Base-by-base conservation (phyloP, 2,888 invertebrate genomes). In the Hoplodrina ambigua region DNA sequence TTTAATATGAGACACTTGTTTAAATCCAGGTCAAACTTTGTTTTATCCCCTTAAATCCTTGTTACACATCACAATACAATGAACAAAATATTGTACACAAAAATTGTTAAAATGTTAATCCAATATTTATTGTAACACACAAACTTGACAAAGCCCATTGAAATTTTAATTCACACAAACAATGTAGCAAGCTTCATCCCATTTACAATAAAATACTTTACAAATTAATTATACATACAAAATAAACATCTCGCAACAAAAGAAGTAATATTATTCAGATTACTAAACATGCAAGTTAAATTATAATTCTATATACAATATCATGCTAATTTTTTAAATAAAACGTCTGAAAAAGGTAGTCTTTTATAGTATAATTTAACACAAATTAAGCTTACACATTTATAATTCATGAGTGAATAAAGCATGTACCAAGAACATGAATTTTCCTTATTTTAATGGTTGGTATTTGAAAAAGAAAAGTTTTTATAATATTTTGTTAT, bases 331-430 rank as follows among this genome's bases (percentile, higher is more conserved):
- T 80, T 77, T 66, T 66, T 84, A 75, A 84, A 87, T 86, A 82
- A 72, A 72, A 67, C 33, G 72, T 19, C 49, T 33, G 60, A 61
- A 84, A 87, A 89, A 87, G 85, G 84, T 90, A 86, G 86, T 82
- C 87, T 87, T 90, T 88, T 82, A 88, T 88, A 91, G 88, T 92
- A 91, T 90, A 92, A 92, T 93, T 92, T 91, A 87, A 88, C 87
- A 88, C 86, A 92, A 92, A 92, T 92, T 93, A 92, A 90, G 89
- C 87, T 83, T 82, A 89, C 86, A 85, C 85, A 89, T 92, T 90
- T 90, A 87, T 89, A 90, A 92, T 93, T 93, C 90, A 91, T 90
- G 89, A 90, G 85, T 66, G 83, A 86, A 72, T 70, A 76, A 86
- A 81, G 83, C 78, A 83, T 75, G 81, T 82, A 79, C 78, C 81